Percentiles rank a stretch among this genome's conserved stretches.
Conservation (phyloP, 2,888 invertebrate genomes). For the Allygus modestus region DNA sequence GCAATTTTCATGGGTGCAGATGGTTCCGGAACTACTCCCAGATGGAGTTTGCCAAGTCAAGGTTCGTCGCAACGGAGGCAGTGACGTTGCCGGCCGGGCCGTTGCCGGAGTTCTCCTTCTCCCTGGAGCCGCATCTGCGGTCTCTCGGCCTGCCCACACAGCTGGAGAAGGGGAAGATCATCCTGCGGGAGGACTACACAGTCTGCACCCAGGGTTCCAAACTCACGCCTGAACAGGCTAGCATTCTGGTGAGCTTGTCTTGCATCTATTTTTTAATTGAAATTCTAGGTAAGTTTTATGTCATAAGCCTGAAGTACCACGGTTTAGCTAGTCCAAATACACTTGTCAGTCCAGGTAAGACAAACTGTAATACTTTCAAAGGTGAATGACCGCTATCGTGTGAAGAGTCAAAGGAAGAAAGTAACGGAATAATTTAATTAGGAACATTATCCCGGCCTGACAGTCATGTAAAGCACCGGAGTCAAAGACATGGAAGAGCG, state of each 20-base stretch:
- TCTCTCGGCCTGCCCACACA: slow-evolving; percentile 95
- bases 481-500: too few relatives aligned
- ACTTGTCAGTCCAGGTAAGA: too few relatives aligned
- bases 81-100: slow-evolving; percentile 91
- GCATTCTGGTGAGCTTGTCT: slow-evolving; percentile 88
- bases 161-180: slow-evolving; percentile 90
- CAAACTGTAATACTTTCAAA: too few relatives aligned
- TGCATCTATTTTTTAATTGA: too few relatives aligned
- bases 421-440: too few relatives aligned
- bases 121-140: slow-evolving; percentile 96
- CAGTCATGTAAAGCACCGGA: too few relatives aligned
- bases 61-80: slow-evolving; percentile 88
- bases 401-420: too few relatives aligned
- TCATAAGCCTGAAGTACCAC: too few relatives aligned
- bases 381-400: too few relatives aligned
- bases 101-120: slow-evolving; percentile 91
- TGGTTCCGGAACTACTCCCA: slow-evolving; percentile 90
- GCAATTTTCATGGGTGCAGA: slow-evolving; percentile 74
- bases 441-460: too few relatives aligned
- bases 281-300: too few relatives aligned
- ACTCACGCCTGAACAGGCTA: slow-evolving; percentile 95
- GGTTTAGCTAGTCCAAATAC: too few relatives aligned
- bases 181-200: slow-evolving; percentile 86
- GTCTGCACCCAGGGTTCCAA: slow-evolving; percentile 92
- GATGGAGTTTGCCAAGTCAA: slow-evolving; percentile 93